Base-by-base conservation (phyloP, 2,888 invertebrate genomes). In the Sturmia bella region DNA sequence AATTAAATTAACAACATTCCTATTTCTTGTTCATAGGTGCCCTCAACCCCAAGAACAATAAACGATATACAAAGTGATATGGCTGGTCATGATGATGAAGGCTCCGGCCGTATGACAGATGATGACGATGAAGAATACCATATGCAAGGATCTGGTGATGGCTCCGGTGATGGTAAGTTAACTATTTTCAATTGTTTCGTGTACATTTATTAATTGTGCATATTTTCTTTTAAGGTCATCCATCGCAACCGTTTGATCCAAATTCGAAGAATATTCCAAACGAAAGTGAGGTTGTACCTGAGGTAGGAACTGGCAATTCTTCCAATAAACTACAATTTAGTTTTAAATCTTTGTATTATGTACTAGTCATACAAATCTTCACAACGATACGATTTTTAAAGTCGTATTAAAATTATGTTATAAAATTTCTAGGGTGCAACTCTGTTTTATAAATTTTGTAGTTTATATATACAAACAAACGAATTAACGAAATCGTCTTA, bases 41-140 rank as follows among this genome's bases (percentile, higher is more conserved):
- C 90, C 11, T 86, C 88, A 1, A 85, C 86, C 17, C 84, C 86
- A 52, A 86, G 87, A 73, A 85, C 88, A 59, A 88, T 88, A 69
- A 91, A 90, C 21, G 91, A 91, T 73, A 89, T 91, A 80, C 91
- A 91, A 85, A 89, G 89, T 80, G 91, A 91, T 83, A 91, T 91
- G 91, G 91, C 90, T 48, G 88, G 87, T 41, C 88, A 87, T 69
- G 88, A 88, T 68, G 88, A 88, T 59, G 91, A 91, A 81, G 91
- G 90, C 24, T 91, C 91, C 41, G 89, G 88, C 32, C 87, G 87
- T 39, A 83, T 87, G 83, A 86, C 88, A 76, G 87, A 87, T 79
- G 89, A 89, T 57, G 91, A 91, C 82, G 78, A 79, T 66, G 90
- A 91, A 83, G 90, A 90, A 78, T 87, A 88, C 43, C 85, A 87